Evolutionary conservation across 2,888 invertebrate species (phyloP).

Genomic region (Venustoraphidia nigricollis): DNA sequence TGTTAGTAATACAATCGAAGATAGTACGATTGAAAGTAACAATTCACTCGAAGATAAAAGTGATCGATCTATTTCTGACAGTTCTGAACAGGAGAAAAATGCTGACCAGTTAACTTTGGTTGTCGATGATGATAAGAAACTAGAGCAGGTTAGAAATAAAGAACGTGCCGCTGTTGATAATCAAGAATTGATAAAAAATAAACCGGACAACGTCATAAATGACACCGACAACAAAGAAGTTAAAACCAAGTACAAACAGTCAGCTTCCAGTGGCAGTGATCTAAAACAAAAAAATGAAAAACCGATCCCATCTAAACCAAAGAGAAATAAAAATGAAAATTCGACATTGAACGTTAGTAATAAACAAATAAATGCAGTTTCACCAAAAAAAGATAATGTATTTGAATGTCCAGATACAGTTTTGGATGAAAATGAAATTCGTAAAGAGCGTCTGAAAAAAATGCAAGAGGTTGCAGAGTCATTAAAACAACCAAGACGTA

Average conservation of each 20-base stretch:
- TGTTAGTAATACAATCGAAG: slow-evolving; percentile 16
- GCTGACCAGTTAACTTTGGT: too few species aligned
- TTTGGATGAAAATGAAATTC: slow-evolving; percentile 30
- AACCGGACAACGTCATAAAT: slow-evolving; percentile 6
- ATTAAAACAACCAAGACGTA: slow-evolving; percentile 18
- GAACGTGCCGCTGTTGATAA: slow-evolving; percentile 4
- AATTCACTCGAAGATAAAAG: slow-evolving; percentile 12
- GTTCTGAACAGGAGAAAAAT: too few species aligned
- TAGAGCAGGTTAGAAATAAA: background rate
- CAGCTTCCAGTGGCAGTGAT: too few species aligned
- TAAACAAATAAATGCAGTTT: background rate
- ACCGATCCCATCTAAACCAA: background rate
- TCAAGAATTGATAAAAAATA: slow-evolving; percentile 2
- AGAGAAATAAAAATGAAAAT: too few species aligned
- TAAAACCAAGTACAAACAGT: too few species aligned
- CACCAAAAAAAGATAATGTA: slow-evolving; percentile 4
- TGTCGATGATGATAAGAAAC: too few species aligned
- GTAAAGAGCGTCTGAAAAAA: slow-evolving; percentile 29
- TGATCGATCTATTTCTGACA: too few species aligned
- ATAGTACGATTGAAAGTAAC: slow-evolving; percentile 18
- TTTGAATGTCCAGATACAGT: slow-evolving; percentile 21
- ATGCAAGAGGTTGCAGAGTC: slow-evolving; percentile 31
- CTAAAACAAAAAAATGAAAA: slow-evolving; percentile 9
- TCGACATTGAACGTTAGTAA: too few species aligned
- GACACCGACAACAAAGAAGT: slow-evolving; percentile 2